A percentile compares a stretch with the other conserved stretches of the same genome.
phyloP scores from a whole-genome alignment of 2,797 vertebrate species.

The Bradypodion pumilum region DNA sequence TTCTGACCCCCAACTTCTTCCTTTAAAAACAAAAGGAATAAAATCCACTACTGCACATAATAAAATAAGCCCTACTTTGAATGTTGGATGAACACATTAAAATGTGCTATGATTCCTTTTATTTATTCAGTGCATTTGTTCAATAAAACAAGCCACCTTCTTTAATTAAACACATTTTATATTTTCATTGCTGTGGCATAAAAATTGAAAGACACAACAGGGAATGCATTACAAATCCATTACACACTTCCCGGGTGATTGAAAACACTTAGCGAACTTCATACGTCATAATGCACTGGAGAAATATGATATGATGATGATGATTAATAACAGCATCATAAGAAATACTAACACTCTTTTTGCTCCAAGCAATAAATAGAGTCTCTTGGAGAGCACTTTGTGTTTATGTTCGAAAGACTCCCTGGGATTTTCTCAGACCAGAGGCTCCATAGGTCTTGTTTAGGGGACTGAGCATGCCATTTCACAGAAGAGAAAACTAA shows the following conservation, averaged over 20 bases:
- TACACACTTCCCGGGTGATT: slow-evolving; percentile 36
- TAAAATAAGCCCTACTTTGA: slow-evolving; percentile 13
- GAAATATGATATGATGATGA: slow-evolving; percentile 8
- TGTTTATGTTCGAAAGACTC: not conserved
- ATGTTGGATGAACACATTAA: slow-evolving; percentile 30
- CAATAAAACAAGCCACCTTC: slow-evolving; percentile 49
- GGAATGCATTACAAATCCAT: slow-evolving; percentile 37
- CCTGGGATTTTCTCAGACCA: not conserved
- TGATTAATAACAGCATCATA: slow-evolving; percentile 30
- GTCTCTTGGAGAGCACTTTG: not conserved
- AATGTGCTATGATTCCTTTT: slow-evolving; percentile 13
- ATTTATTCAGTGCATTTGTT: slow-evolving; percentile 50
- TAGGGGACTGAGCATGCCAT: not conserved
- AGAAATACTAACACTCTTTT: slow-evolving; percentile 7
- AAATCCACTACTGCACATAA: slow-evolving; percentile 31
- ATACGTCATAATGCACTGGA: slow-evolving; percentile 35
- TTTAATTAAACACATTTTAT: slow-evolving; percentile 65
- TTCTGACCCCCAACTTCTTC: not conserved
- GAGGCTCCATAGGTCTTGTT: not conserved
- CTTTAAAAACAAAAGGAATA: not conserved
- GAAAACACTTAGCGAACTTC: slow-evolving; percentile 48
- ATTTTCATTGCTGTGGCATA: slow-evolving; percentile 43
- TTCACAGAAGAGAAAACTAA: not conserved
- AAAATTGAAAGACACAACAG: slow-evolving; percentile 51
- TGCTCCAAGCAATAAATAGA: slow-evolving; percentile 1